Evolutionary conservation across 2,113 vertebrate genomes (phyloP), one percentile per base, ranked within the genome.

Genomic region (Lucifuga dentata): DNA sequence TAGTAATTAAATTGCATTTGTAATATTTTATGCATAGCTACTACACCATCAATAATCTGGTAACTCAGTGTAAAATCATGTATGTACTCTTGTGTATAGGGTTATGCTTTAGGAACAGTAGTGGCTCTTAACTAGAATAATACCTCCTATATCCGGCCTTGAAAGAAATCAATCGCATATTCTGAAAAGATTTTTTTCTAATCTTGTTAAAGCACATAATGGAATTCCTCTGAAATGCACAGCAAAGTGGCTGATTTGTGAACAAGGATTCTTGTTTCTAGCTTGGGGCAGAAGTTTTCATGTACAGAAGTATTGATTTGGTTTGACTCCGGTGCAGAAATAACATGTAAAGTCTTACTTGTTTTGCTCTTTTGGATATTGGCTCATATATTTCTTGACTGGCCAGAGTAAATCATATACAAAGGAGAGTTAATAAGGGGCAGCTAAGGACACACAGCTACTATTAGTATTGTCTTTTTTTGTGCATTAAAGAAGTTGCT

Each of bases 141-240:
- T n/a, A 7, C 26, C 26, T 7, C 26, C 26, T 7, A 7, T 29
- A 29, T 3, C 26, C 26, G 40, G 59, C 24, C 20, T 57, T 40
- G 16, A 64, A 56, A 51, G 8, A 51, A 56, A 33, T 20, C 13
- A 78, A 58, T 50, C 46, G 64, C 72, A 68, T 41, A 33, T 62
- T 48, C 41, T 68, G 21, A 62, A 49, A n/a, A 17, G 35, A 48
- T 49, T 26, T 38, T 46, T n/a, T 51, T 21, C 41, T 13, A 58
- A 51, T 40, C 40, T 33, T 55, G 32, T 41, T 51, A 8, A 49
- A 51, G 12, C 35, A 32, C 49, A 59, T 4, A 32, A 45, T 56
- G 21, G 12, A 41, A 41, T 53, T 23, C 36, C 15, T n/a, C 20
- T 62, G 51, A 51, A 45, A 16, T n/a, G n/a, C n/a, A n/a, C n/a